These are phyloP conservation scores for Gila orcuttii DNA, from an alignment of 2,113 vertebrate genomes.

Conservation along the genomic window DNA sequence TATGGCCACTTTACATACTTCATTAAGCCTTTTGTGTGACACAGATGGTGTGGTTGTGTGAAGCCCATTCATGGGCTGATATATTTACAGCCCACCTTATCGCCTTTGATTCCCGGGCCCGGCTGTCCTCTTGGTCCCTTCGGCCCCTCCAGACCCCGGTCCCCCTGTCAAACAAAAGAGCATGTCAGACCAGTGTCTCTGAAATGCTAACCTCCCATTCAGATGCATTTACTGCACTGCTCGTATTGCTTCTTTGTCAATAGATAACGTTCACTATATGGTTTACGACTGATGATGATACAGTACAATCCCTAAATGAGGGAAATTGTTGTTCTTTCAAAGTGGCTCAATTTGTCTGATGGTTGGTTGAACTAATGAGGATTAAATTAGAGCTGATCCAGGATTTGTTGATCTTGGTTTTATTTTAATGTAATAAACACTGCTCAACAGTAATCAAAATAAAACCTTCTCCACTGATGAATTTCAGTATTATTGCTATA, in stretches of 20 bases:
- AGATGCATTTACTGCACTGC: constrained; percentile 56
- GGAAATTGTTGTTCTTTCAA: neutral
- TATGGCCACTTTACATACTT: constrained; percentile 63
- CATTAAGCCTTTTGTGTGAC: constrained; percentile 64
- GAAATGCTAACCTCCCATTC: constrained; percentile 11
- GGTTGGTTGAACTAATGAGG: neutral
- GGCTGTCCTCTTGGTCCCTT: constrained; percentile 82
- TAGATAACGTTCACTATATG: neutral
- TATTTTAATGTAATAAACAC: neutral
- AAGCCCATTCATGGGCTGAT: constrained; percentile 54
- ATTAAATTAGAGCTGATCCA: neutral
- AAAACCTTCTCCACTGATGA: neutral
- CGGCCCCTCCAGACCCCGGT: constrained; percentile 82
- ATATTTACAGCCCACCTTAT: constrained; percentile 82
- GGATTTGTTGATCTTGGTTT: neutral
- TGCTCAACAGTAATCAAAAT: neutral
- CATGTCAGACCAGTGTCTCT: constrained; percentile 31
- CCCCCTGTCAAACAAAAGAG: constrained; percentile 76
- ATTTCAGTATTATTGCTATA: neutral
- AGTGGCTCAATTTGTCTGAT: neutral
- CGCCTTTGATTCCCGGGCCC: constrained; percentile 86
- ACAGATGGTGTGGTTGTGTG: constrained; percentile 50
- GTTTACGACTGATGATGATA: neutral
- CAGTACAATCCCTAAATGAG: neutral
- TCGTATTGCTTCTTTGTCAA: constrained; percentile 59